These are phyloP conservation scores for Hippopotamyrus pictus DNA, from an alignment of 2,797 vertebrate genomes.

Conservation along the genomic window DNA sequence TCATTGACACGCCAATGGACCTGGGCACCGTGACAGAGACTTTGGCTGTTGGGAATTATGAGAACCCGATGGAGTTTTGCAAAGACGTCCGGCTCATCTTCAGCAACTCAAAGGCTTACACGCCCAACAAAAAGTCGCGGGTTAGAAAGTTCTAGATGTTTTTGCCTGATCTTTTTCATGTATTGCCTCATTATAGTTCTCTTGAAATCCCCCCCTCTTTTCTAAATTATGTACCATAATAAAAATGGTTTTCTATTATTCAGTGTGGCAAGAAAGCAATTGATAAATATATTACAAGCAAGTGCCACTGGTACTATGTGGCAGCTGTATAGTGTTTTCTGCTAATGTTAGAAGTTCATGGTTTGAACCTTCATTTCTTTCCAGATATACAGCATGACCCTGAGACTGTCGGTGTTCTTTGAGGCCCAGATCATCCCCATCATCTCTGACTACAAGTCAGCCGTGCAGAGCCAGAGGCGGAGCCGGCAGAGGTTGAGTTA, in stretches of 20 bases:
- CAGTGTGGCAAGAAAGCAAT: not conserved
- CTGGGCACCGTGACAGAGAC: conserved; percentile 89
- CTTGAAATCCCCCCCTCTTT: not conserved
- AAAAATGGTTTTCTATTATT: not conserved
- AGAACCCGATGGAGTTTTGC: conserved; percentile 88
- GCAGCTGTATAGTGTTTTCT: not conserved
- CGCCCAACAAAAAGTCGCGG: conserved; percentile 96
- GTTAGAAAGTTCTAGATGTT: conserved; percentile 54
- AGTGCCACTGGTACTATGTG: not conserved
- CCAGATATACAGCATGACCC: conserved; percentile 94
- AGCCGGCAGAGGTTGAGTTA: conserved; percentile 69
- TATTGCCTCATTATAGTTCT: not conserved
- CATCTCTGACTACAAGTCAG: conserved; percentile 88
- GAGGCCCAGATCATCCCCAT: conserved; percentile 85
- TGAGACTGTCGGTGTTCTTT: conserved; percentile 90
- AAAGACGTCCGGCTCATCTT: conserved; percentile 95
- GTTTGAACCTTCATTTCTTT: conserved; percentile 16
- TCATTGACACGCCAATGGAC: conserved; percentile 95
- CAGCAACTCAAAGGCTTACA: conserved; percentile 96
- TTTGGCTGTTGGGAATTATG: conserved; percentile 79
- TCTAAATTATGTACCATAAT: not conserved
- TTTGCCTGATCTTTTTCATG: not conserved
- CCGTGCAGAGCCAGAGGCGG: conserved; percentile 79
- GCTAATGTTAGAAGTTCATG: not conserved
- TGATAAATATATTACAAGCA: not conserved